A percentile compares a stretch with the other conserved stretches of the same genome.
Conservation (phyloP, 2,888 invertebrate genomes). For the Disparrhopalites patrizii region DNA sequence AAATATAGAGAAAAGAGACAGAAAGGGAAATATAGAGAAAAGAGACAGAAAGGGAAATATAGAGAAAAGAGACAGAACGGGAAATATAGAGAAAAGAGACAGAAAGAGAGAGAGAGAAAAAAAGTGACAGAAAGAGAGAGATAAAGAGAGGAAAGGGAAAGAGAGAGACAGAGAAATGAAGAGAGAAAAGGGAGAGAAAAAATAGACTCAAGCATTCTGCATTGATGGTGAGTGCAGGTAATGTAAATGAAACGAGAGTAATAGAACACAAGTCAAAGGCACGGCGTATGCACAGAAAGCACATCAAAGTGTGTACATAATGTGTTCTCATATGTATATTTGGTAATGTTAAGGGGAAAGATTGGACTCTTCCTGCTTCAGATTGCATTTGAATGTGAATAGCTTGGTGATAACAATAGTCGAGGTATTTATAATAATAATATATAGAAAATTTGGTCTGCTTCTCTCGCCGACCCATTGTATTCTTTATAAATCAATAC, state of each 20-base stretch:
- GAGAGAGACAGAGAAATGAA: too few relatives aligned
- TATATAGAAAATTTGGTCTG: conserved; percentile 35
- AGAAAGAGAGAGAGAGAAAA: too few relatives aligned
- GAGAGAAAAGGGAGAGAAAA: not conserved
- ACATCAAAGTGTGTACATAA: too few relatives aligned
- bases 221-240: conserved; percentile 13
- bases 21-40: not conserved
- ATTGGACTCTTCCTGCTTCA: conserved; percentile 35
- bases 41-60: too few relatives aligned
- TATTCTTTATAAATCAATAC: conserved; percentile 23
- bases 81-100: too few relatives aligned
- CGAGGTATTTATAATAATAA: conserved; percentile 37
- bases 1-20: not conserved
- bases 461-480: conserved; percentile 31
- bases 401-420: conserved; percentile 34
- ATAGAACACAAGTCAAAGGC: conserved; percentile 11
- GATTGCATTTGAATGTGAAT: conserved; percentile 27
- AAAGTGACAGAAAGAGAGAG: too few relatives aligned
- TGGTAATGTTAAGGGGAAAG: conserved; percentile 7
- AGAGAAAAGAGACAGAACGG: too few relatives aligned
- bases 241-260: conserved; percentile 9
- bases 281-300: too few relatives aligned
- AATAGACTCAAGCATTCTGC: not conserved
- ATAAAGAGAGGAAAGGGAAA: too few relatives aligned
- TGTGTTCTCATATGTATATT: too few relatives aligned